phyloP scores from a whole-genome alignment of 1,140 invertebrate genomes.

The Hyles euphorbiae region DNA sequence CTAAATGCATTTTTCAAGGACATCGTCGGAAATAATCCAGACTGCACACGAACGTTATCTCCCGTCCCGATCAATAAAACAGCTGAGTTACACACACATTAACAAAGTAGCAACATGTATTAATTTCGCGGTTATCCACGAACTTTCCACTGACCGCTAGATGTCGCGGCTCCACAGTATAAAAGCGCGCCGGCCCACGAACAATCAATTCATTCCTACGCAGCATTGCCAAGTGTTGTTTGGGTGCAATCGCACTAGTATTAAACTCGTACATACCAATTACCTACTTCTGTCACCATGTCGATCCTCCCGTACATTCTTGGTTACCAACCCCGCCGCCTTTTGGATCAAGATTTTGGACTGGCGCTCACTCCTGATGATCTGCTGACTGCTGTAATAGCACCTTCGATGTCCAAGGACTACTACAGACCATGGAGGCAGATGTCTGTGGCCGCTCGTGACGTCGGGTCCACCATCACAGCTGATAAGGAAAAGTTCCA shows the following conservation, averaged over 20 bases:
- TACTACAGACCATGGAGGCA: slow-evolving; percentile 84
- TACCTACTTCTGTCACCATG: slow-evolving; percentile 30
- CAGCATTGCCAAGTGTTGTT: neutral
- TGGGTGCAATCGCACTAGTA: neutral
- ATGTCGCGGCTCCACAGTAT: slow-evolving; percentile 13
- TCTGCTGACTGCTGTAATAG: slow-evolving; percentile 76
- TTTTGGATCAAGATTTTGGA: slow-evolving; percentile 87
- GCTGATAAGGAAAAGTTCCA: slow-evolving; percentile 77
- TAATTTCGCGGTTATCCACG: no score
- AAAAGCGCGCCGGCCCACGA: slow-evolving; percentile 25
- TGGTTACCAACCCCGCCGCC: slow-evolving; percentile 78
- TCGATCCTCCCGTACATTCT: slow-evolving; percentile 58
- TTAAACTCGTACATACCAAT: neutral
- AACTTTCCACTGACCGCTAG: no score
- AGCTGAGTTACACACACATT: neutral
- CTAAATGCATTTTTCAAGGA: neutral
- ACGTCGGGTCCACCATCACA: slow-evolving; percentile 83
- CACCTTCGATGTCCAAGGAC: slow-evolving; percentile 60
- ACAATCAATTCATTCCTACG: slow-evolving; percentile 18
- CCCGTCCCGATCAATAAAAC: slow-evolving; percentile 4
- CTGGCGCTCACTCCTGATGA: slow-evolving; percentile 83
- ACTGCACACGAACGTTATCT: neutral
- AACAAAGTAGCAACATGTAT: neutral
- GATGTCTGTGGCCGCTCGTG: slow-evolving; percentile 76
- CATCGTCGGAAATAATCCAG: neutral